Percentiles rank a stretch among this genome's conserved stretches.
Evolutionary conservation across 2,888 invertebrate species (phyloP).

Genomic region (Odontocolon sp.): DNA sequence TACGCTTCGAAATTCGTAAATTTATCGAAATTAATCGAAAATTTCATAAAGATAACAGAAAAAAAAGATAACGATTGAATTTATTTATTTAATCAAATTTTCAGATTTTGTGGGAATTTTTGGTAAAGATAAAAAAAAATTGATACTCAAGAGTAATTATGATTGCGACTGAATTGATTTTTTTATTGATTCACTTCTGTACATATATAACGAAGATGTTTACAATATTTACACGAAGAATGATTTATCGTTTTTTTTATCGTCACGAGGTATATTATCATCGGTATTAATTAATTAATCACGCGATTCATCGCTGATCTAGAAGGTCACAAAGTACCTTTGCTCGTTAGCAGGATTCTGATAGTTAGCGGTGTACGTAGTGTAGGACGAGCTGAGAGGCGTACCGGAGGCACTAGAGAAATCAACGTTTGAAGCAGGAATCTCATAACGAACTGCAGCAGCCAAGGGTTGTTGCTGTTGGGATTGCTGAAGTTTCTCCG

Average conservation of each 20-base stretch:
- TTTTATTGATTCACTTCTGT: constrained; percentile 7
- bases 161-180: constrained; percentile 45
- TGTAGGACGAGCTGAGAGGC: constrained; percentile 70
- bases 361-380: constrained; percentile 74
- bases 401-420: constrained; percentile 57
- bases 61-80: too few relatives aligned
- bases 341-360: constrained; percentile 70
- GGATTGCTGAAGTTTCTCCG: constrained; percentile 70
- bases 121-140: too few relatives aligned
- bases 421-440: constrained; percentile 63
- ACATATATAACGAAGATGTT: constrained; percentile 29
- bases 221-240: constrained; percentile 66
- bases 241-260: background rate
- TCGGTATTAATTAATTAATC: background rate
- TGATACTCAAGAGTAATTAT: too few relatives aligned
- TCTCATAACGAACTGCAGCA: constrained; percentile 72
- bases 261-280: background rate
- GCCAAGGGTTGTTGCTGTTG: constrained; percentile 69
- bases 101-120: too few relatives aligned
- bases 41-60: too few relatives aligned
- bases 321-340: constrained; percentile 74
- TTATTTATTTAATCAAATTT: too few relatives aligned
- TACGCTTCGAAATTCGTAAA: too few relatives aligned
- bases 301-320: constrained; percentile 15
- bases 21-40: too few relatives aligned